Evolutionary conservation across 1,140 invertebrate genomes (phyloP), one percentile per base, ranked within the genome.

Genomic region (Heterodera carotae): DNA sequence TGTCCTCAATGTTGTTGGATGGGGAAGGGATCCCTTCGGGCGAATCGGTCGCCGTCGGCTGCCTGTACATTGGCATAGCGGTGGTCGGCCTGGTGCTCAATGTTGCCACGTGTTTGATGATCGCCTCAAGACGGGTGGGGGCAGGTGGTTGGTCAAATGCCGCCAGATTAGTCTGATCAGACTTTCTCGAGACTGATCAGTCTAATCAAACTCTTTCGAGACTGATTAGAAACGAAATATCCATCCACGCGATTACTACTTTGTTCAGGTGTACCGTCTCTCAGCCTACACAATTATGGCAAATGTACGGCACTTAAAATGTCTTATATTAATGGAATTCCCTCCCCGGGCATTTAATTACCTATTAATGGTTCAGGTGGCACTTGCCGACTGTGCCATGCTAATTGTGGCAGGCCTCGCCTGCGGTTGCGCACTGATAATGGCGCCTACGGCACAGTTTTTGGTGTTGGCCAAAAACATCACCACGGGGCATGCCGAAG

Each of bases 241-340:
- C n/a, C 3, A 62, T 15, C 7, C 10, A 15, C 60, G 27, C 12
- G 27, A 12, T 66, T 29, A 29, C 27, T 27, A 2, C 15, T 66
- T 31, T 66, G 27, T 66, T 29, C 62, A 66, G 62, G 62, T 34
- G 22, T 85, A 77, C 72, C 81, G 84, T 5, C 84, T 85, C 1
- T 85, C 83, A 2, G 84, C 84, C n/a, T 85, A 85, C 64, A 85
- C 84, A 5, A 78, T 85, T 12, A 85, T 85, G 84, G 84, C 60
- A 8, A 73, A 73, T 73, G 39, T 70, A 31, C n/a, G n/a, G n/a
- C n/a, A n/a, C n/a, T n/a, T n/a, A n/a, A n/a, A n/a, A n/a, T n/a
- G n/a, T n/a, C n/a, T n/a, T n/a, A n/a, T n/a, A n/a, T n/a, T n/a
- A n/a, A n/a, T n/a, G n/a, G n/a, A n/a, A n/a, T n/a, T n/a, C n/a